A percentile compares a stretch with the other conserved stretches of the same genome.
These are phyloP conservation scores for Tenualosa ilisha DNA, from an alignment of 2,797 vertebrate genomes.

Conservation along the genomic window DNA sequence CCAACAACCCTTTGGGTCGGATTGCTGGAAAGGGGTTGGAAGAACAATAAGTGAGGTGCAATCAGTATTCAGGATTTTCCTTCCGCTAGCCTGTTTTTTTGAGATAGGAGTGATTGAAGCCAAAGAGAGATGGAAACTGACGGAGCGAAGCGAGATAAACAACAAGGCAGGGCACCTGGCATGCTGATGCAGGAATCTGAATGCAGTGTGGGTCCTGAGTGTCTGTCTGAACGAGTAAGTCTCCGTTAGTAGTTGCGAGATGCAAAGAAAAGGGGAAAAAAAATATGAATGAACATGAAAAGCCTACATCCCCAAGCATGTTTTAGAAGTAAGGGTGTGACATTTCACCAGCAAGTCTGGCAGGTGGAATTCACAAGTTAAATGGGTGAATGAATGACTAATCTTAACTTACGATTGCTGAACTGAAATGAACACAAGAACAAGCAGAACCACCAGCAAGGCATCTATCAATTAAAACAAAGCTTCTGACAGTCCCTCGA, in stretches of 20 bases:
- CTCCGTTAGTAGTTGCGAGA: background rate
- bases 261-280: background rate
- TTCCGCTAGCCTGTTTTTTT: constrained; percentile 5
- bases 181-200: constrained; percentile 48
- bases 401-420: background rate
- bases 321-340: too few species aligned
- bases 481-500: background rate
- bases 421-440: background rate
- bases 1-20: background rate
- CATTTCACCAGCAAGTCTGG: background rate
- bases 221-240: background rate
- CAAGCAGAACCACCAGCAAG: background rate
- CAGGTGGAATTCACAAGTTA: background rate
- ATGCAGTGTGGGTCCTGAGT: constrained; percentile 21
- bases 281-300: background rate
- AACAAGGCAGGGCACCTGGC: constrained; percentile 32
- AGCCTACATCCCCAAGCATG: background rate
- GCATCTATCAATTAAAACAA: too few species aligned
- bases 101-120: constrained; percentile 37
- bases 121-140: constrained; percentile 37
- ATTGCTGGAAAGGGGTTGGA: constrained; percentile 21
- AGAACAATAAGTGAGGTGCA: background rate
- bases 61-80: constrained; percentile 24
- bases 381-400: background rate
- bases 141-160: constrained; percentile 40